phyloP scores from a whole-genome alignment of 2,113 vertebrate genomes.

The Mus pahari region DNA sequence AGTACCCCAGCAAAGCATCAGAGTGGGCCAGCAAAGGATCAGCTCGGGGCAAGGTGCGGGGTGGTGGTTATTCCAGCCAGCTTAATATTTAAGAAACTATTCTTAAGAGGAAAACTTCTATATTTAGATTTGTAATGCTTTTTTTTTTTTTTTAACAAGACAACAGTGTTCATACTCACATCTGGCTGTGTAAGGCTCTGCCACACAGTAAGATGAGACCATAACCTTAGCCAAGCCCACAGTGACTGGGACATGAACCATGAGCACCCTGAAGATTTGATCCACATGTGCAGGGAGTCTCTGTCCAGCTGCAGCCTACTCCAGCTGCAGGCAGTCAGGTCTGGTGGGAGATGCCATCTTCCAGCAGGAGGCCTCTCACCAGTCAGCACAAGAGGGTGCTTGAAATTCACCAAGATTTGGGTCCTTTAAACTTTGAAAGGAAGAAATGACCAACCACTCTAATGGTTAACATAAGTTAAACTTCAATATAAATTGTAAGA shows the following conservation, averaged over 20 bases:
- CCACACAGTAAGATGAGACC: constrained; percentile 12
- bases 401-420: background rate
- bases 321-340: rapidly evolving
- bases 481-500: background rate
- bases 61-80: background rate
- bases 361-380: background rate
- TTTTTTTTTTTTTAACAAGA: constrained; percentile 56
- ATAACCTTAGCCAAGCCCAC: background rate
- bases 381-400: background rate
- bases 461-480: background rate
- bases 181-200: background rate
- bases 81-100: background rate
- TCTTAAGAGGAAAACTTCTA: constrained; percentile 22
- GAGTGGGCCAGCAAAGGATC: background rate
- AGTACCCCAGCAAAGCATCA: background rate
- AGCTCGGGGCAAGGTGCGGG: background rate
- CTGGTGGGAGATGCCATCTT: background rate
- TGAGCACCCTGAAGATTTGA: background rate
- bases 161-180: background rate
- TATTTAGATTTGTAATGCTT: constrained; percentile 32
- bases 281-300: rapidly evolving
- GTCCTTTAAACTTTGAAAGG: constrained; percentile 27
- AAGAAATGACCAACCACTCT: constrained; percentile 16
- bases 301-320: background rate
- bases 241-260: background rate